phyloP scores from a whole-genome alignment of 2,888 invertebrate species.

The Habrosyne pyritoides region DNA sequence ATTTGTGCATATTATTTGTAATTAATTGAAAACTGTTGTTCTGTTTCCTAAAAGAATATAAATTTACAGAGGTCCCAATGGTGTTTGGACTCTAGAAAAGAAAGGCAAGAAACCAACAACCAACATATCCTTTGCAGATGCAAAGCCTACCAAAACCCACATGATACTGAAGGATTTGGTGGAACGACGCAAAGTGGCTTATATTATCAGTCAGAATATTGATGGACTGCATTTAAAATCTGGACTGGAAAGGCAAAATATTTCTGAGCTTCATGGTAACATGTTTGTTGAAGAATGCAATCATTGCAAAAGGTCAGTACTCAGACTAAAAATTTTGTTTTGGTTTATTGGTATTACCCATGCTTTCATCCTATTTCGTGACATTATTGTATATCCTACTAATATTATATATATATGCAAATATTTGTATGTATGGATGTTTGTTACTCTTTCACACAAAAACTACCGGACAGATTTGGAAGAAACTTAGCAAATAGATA shows the following conservation, averaged over 20 bases:
- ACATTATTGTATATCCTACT: too few species aligned
- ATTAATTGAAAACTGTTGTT: too few species aligned
- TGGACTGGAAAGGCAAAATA: constrained; percentile 89
- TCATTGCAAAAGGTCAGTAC: constrained; percentile 89
- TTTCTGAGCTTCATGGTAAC: constrained; percentile 98
- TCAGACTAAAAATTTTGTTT: too few species aligned
- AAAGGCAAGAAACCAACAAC: constrained; percentile 93
- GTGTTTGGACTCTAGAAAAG: constrained; percentile 98
- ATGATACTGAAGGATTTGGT: constrained; percentile 94
- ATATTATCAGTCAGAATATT: constrained; percentile 98
- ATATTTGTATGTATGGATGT: too few species aligned
- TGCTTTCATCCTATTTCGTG: too few species aligned
- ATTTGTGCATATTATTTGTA: too few species aligned
- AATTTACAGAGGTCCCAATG: constrained; percentile 92
- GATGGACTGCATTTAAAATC: constrained; percentile 98
- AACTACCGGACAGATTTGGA: too few species aligned
- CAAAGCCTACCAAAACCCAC: constrained; percentile 96
- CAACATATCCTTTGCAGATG: constrained; percentile 94
- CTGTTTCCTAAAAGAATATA: too few species aligned
- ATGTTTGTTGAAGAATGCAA: constrained; percentile 98
- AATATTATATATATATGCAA: too few species aligned
- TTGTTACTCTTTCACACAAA: too few species aligned
- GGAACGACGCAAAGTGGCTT: constrained; percentile 87
- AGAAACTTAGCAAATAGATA: too few species aligned
- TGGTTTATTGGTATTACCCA: too few species aligned